Evolutionary conservation across 2,888 invertebrate species (phyloP).

Genomic region (Bruchidius siliquastri): DNA sequence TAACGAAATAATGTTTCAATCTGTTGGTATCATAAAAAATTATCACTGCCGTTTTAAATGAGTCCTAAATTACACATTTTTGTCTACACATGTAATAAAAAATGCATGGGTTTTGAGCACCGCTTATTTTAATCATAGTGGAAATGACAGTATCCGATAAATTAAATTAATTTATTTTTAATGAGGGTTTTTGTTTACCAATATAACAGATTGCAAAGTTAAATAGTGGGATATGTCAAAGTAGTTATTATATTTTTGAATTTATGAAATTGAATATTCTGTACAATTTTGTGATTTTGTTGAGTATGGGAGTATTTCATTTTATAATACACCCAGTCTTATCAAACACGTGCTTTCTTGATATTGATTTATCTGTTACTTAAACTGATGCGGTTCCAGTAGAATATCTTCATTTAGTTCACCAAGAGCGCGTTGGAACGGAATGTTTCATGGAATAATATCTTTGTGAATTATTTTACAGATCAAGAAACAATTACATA

Average conservation of each 20-base stretch:
- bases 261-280: background rate
- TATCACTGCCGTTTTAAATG: too few species aligned
- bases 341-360: too few species aligned
- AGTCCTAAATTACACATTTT: background rate
- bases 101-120: background rate
- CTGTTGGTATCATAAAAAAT: too few species aligned
- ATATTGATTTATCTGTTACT: too few species aligned
- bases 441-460: too few species aligned
- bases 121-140: background rate
- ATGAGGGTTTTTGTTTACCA: background rate
- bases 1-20: too few species aligned
- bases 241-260: background rate
- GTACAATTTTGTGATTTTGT: background rate
- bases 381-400: too few species aligned
- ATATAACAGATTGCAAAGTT: background rate
- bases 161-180: background rate
- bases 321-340: background rate
- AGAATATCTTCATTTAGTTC: too few species aligned
- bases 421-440: too few species aligned
- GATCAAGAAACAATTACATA: too few species aligned
- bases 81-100: background rate
- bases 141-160: background rate
- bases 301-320: background rate
- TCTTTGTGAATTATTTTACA: too few species aligned
- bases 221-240: background rate